Evolutionary conservation across 2,888 invertebrate genomes (phyloP).

Genomic region (Pseudococcus jackbeardsleyi): DNA sequence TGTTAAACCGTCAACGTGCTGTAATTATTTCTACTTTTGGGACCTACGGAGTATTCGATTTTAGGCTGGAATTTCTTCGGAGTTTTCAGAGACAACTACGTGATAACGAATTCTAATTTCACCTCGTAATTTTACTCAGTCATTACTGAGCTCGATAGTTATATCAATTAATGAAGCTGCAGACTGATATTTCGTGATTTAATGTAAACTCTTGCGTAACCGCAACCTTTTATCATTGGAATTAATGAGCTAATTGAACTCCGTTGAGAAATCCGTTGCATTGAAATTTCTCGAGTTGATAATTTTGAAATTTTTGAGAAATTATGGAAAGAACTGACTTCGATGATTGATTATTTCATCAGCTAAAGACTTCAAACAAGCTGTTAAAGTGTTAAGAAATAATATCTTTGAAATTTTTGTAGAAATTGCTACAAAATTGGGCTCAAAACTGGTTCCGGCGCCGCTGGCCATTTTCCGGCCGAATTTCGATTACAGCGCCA

Average conservation of each 20-base stretch:
- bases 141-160: background rate
- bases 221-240: background rate
- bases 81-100: background rate
- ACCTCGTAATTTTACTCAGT: background rate
- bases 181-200: background rate
- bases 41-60: background rate
- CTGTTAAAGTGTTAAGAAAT: too few relatives aligned
- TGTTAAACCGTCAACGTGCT: conserved; percentile 1
- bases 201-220: background rate
- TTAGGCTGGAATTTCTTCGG: background rate
- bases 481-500: too few relatives aligned
- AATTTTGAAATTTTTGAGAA: too few relatives aligned
- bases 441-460: too few relatives aligned
- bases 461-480: too few relatives aligned
- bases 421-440: too few relatives aligned
- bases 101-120: background rate
- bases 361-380: too few relatives aligned
- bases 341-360: too few relatives aligned
- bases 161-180: background rate
- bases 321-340: too few relatives aligned
- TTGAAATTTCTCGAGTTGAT: background rate
- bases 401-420: too few relatives aligned
- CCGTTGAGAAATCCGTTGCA: background rate
- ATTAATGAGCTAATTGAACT: background rate
- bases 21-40: background rate